Evolutionary conservation across 2,797 vertebrate species (phyloP).

Genomic region (Perdix hodgsoniae): DNA sequence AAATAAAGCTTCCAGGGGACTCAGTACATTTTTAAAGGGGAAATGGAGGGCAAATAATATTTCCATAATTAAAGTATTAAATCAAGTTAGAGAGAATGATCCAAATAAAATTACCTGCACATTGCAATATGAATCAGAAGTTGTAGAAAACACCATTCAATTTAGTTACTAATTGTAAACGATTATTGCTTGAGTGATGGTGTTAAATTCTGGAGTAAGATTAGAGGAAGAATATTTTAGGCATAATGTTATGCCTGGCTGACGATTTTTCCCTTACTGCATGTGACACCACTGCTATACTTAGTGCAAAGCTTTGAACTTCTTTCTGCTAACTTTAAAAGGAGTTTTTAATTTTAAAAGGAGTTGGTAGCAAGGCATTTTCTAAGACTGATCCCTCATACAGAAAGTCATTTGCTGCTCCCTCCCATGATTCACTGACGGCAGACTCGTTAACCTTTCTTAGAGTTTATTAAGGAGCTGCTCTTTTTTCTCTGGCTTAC

Average conservation of each 20-base stretch:
- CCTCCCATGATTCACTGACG: slow-evolving; percentile 15
- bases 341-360: slow-evolving; percentile 22
- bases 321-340: neutral
- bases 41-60: slow-evolving; percentile 67
- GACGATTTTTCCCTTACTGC: neutral
- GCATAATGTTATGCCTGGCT: neutral
- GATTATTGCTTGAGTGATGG: slow-evolving; percentile 51
- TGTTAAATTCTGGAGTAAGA: slow-evolving; percentile 43
- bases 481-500: slow-evolving; percentile 35
- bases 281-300: neutral
- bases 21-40: slow-evolving; percentile 58
- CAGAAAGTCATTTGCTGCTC: slow-evolving; percentile 14
- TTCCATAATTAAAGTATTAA: slow-evolving; percentile 72
- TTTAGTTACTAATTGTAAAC: slow-evolving; percentile 58
- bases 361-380: neutral
- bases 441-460: slow-evolving; percentile 42
- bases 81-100: slow-evolving; percentile 68
- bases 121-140: slow-evolving; percentile 60
- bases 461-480: slow-evolving; percentile 30
- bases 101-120: slow-evolving; percentile 59
- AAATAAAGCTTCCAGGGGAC: slow-evolving; percentile 54
- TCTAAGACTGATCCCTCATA: slow-evolving; percentile 13
- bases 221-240: slow-evolving; percentile 44
- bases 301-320: slow-evolving; percentile 7
- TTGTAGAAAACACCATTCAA: slow-evolving; percentile 50